These are phyloP conservation scores for Ypsolopha scabrella DNA, from an alignment of 2,888 invertebrate species.

Conservation along the genomic window DNA sequence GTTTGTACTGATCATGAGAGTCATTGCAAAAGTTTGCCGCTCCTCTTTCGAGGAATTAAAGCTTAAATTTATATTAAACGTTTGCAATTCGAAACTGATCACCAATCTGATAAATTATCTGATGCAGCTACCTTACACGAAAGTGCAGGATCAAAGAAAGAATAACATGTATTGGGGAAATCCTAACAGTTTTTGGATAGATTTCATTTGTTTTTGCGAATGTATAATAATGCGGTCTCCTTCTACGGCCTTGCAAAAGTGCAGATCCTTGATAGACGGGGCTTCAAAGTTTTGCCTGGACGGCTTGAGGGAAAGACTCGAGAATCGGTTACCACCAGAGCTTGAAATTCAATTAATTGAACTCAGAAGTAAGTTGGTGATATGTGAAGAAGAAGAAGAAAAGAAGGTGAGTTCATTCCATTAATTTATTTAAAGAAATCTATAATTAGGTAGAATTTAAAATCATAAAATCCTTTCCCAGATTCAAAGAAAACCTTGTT, in stretches of 20 bases:
- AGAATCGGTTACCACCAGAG: constrained; percentile 26
- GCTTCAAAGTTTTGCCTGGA: constrained; percentile 33
- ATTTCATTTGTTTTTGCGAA: constrained; percentile 37
- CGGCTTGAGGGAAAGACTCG: constrained; percentile 25
- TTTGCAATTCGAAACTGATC: constrained; percentile 43
- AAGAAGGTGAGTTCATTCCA: constrained; percentile 15
- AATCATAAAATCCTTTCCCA: neutral
- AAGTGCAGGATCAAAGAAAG: constrained; percentile 14
- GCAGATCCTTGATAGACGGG: constrained; percentile 37
- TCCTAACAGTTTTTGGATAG: constrained; percentile 40
- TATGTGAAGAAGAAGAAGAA: constrained; percentile 19
- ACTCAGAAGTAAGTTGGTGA: constrained; percentile 23
- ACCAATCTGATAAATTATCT: constrained; percentile 32
- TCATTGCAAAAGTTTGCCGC: constrained; percentile 41
- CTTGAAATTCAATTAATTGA: constrained; percentile 21
- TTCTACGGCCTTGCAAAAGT: constrained; percentile 34
- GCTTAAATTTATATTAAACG: constrained; percentile 31
- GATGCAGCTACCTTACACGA: constrained; percentile 36
- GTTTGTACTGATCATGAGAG: constrained; percentile 39
- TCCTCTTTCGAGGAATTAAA: constrained; percentile 41
- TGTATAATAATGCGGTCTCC: constrained; percentile 41
- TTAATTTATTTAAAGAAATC: too few relatives aligned
- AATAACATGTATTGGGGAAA: constrained; percentile 41
- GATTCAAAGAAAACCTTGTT: neutral
- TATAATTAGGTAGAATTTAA: too few relatives aligned